A percentile compares a stretch with the other conserved stretches of the same genome.
Evolutionary conservation across 2,888 invertebrate species (phyloP).

Genomic region (Chrysolina americana): DNA sequence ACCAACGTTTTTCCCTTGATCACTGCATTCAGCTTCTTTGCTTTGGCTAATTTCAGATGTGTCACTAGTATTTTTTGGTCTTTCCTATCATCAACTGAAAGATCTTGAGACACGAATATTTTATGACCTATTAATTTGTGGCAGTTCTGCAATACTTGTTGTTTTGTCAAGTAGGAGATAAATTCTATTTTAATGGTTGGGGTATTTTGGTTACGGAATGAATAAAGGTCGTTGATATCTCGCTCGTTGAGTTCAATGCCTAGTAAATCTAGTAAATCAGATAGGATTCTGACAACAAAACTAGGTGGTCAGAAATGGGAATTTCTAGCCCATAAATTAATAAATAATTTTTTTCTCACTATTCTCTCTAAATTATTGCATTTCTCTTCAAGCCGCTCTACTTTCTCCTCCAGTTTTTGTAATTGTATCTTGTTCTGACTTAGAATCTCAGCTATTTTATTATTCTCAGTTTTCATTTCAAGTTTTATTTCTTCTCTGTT

Average conservation of each 20-base stretch:
- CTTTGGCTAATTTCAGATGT: neutral
- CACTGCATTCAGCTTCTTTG: neutral
- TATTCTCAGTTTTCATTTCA: neutral
- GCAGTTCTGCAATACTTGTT: too few species aligned
- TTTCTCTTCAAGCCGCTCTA: neutral
- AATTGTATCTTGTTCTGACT: neutral
- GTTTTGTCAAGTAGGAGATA: too few species aligned
- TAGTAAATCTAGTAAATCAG: neutral
- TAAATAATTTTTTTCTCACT: neutral
- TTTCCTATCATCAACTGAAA: neutral
- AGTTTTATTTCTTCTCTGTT: neutral
- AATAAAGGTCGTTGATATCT: neutral
- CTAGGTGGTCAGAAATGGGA: neutral
- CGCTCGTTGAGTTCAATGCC: neutral
- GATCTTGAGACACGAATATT: neutral
- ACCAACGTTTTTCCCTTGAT: neutral
- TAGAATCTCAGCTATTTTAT: neutral
- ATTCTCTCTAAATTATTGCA: neutral
- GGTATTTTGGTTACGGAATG: neutral
- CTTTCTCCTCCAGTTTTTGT: neutral
- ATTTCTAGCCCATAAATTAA: neutral
- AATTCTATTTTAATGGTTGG: too few species aligned
- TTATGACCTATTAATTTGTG: too few species aligned
- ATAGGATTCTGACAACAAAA: neutral
- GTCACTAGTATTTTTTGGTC: neutral